Base-by-base conservation (phyloP, 1,140 invertebrate species). In the Drosophila insularis region DNA sequence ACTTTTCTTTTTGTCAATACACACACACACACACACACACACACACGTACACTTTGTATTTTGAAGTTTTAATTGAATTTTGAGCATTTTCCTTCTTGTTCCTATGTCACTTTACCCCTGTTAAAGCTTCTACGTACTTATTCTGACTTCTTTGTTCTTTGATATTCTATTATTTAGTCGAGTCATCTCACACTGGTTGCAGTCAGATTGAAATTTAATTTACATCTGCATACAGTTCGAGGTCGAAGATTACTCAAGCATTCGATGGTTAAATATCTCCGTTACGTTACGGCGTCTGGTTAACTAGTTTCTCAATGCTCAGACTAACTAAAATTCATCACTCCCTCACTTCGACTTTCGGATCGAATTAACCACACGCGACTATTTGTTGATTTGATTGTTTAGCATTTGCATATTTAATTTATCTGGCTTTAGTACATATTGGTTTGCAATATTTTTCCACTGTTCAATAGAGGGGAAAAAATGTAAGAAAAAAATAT, bases 61-160 rank as follows among this genome's bases (percentile, higher is more conserved):
- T 58, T 58, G 31, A 58, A 58, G 55, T 58, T 58, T 56, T 58
- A 58, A 37, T 58, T 58, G 31, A 37, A 58, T 58, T 58, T 23
- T 17, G 55, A 32, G 14, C 55, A 56, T 17, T 56, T 56, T 46
- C 43, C 14, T 46, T 7, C 14, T 56, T 11, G 1, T 8, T 32
- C 27, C n/a, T 17, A 8, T 17, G 54, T 32, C 54, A 58, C 43
- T 50, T 50, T 50, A 50, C 43, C 43, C 43, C 43, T 50, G 43
- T 50, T 50, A 50, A 8, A 21, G 17, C 43, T 50, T 50, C 43
- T 11, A 10, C 43, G 43, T 50, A 21, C 43, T 50, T 50, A 50
- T 50, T 50, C 17, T 19, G 2, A 37, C 8, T 37, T 58, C 55
- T 58, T 58, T 58, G 55, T 58, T 58, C 31, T 37, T 5, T 35